Conservation (phyloP, 1,140 invertebrate genomes). For the Megalopta genalis region DNA sequence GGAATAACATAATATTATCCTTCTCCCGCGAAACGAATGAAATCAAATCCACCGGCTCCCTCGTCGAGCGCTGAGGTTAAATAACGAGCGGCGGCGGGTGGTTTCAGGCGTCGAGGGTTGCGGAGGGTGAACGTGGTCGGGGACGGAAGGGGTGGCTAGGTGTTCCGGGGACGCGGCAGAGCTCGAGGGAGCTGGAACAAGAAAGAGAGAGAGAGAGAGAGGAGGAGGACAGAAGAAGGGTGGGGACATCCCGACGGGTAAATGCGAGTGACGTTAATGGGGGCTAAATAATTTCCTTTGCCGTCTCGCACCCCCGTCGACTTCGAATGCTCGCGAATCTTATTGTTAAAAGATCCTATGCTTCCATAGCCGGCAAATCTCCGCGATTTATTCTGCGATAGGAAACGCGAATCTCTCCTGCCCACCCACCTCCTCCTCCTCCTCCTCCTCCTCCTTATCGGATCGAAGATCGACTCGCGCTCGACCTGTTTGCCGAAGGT, state of each 20-base stretch:
- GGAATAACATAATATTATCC: slow-evolving; percentile 65
- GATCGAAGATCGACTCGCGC: slow-evolving; percentile 35
- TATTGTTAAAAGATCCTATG: slow-evolving; percentile 49
- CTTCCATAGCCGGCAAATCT: slow-evolving; percentile 39
- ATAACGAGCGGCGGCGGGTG: slow-evolving; percentile 66
- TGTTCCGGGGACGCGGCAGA: slow-evolving; percentile 7
- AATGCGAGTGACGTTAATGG: slow-evolving; percentile 78
- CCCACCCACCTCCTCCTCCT: no score
- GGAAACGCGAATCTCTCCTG: slow-evolving; percentile 18
- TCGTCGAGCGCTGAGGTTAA: slow-evolving; percentile 57
- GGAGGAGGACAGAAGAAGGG: slow-evolving; percentile 35
- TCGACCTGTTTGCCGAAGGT: slow-evolving; percentile 14
- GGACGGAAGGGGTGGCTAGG: background rate
- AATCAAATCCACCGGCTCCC: slow-evolving; percentile 65
- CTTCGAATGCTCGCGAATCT: slow-evolving; percentile 56
- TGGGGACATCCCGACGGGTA: slow-evolving; percentile 59
- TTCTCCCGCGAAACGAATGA: slow-evolving; percentile 65
- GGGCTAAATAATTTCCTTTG: slow-evolving; percentile 77
- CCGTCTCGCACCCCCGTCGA: slow-evolving; percentile 53
- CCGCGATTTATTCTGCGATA: slow-evolving; percentile 62
- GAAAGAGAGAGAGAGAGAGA: background rate
- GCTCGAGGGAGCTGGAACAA: slow-evolving; percentile 6
- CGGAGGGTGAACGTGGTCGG: slow-evolving; percentile 13
- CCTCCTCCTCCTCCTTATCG: background rate
- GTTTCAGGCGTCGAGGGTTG: slow-evolving; percentile 49